Conservation (phyloP, 2,797 vertebrate genomes). For the Basileuterus tristriatus region DNA sequence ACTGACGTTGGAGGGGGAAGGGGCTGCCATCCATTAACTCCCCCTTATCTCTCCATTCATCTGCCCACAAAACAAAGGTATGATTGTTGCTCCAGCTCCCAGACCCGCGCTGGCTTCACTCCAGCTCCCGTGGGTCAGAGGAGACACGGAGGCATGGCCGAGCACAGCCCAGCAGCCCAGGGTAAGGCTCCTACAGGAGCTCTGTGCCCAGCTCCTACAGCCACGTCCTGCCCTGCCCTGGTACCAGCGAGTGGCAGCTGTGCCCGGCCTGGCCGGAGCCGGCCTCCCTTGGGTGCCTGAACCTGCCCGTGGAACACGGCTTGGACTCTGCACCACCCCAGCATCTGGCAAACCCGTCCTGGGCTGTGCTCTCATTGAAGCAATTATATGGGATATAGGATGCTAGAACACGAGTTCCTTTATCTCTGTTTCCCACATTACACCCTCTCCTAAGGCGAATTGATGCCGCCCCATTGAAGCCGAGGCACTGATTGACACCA, state of each 20-base stretch:
- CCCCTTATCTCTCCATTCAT: conserved; percentile 43
- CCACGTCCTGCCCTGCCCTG: rapidly evolving
- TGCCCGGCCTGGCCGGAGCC: background rate
- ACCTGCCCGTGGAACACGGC: background rate
- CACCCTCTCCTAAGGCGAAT: conserved; percentile 64
- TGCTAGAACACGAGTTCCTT: conserved; percentile 58
- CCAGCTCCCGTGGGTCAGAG: background rate
- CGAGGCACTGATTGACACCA: conserved; percentile 39
- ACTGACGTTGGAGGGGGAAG: background rate
- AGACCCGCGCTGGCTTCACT: conserved; percentile 11
- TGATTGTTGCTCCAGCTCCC: conserved; percentile 31
- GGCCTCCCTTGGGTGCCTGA: background rate
- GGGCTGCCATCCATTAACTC: conserved; percentile 47
- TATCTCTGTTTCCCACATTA: conserved; percentile 67
- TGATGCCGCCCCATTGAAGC: conserved; percentile 48
- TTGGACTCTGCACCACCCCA: conserved; percentile 1
- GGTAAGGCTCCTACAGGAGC: background rate
- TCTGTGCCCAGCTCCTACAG: background rate
- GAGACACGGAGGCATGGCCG: background rate
- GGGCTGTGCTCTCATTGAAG: conserved; percentile 40
- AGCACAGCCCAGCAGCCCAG: background rate
- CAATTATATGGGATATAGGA: conserved; percentile 58
- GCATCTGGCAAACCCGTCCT: conserved; percentile 34
- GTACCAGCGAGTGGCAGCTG: background rate
- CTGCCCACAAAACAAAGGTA: conserved; percentile 49